These are phyloP conservation scores for Amphipyra berbera DNA, from an alignment of 2,888 invertebrate genomes.

Conservation along the genomic window DNA sequence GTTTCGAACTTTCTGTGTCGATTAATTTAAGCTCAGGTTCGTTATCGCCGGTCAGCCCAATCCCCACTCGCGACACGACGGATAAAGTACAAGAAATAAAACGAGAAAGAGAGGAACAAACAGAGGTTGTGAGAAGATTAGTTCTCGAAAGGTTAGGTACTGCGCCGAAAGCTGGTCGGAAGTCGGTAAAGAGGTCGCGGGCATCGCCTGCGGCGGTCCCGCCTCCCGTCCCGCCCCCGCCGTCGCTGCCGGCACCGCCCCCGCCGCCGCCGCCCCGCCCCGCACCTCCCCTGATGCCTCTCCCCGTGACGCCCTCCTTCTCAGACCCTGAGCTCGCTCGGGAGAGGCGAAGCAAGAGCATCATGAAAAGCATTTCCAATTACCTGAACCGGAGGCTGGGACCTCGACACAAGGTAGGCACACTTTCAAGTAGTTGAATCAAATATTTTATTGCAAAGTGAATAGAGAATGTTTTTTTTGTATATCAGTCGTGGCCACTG, in stretches of 20 bases:
- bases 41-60: constrained; percentile 76
- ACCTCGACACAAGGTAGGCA: constrained; percentile 89
- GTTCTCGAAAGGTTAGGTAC: constrained; percentile 93
- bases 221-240: constrained; percentile 76
- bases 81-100: constrained; percentile 94
- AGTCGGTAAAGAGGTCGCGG: constrained; percentile 65
- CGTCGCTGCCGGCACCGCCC: constrained; percentile 57
- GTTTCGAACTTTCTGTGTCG: constrained; percentile 69
- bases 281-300: constrained; percentile 71
- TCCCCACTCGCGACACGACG: constrained; percentile 84
- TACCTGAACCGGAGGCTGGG: constrained; percentile 94
- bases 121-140: constrained; percentile 95
- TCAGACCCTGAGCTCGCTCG: constrained; percentile 90
- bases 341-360: constrained; percentile 93
- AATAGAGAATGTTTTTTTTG: constrained; percentile 15
- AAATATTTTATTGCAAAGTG: constrained; percentile 2
- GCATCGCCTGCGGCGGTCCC: constrained; percentile 67
- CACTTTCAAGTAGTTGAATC: not conserved
- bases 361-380: constrained; percentile 95
- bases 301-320: constrained; percentile 83
- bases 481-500: constrained; percentile 36
- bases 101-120: constrained; percentile 95
- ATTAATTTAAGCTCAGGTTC: constrained; percentile 74
- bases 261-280: constrained; percentile 68
- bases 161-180: constrained; percentile 64